phyloP scores from a whole-genome alignment of 2,888 invertebrate species.

The Apotomis turbidana region DNA sequence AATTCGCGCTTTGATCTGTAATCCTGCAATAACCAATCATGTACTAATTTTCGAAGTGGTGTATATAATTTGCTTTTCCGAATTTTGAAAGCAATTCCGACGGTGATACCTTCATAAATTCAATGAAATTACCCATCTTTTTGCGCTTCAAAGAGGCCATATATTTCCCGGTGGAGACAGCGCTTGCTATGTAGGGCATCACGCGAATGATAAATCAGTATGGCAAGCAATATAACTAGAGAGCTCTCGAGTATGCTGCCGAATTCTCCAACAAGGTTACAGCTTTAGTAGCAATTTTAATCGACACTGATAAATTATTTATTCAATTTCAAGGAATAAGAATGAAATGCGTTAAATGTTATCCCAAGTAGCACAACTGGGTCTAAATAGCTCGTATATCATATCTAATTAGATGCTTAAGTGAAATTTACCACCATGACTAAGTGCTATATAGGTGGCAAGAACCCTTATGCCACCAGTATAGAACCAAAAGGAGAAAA shows the following conservation, averaged over 20 bases:
- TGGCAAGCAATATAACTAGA: slow-evolving; percentile 58
- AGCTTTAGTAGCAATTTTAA: background rate
- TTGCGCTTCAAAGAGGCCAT: slow-evolving; percentile 80
- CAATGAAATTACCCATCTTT: slow-evolving; percentile 82
- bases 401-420: no score
- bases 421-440: no score
- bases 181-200: slow-evolving; percentile 76
- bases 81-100: slow-evolving; percentile 75
- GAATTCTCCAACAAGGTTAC: slow-evolving; percentile 9
- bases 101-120: slow-evolving; percentile 80
- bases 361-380: no score
- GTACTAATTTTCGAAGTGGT: slow-evolving; percentile 47
- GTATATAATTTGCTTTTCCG: slow-evolving; percentile 65
- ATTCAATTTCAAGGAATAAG: no score
- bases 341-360: no score
- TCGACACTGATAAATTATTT: no score
- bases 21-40: background rate
- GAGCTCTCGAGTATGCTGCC: slow-evolving; percentile 49
- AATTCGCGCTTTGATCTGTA: background rate
- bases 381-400: no score
- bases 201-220: slow-evolving; percentile 78
- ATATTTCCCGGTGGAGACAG: slow-evolving; percentile 75
- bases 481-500: no score
- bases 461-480: no score
- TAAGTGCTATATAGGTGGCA: no score